Evolutionary conservation across 2,888 invertebrate species (phyloP).

Genomic region (Hirtodrosophila duncani): DNA sequence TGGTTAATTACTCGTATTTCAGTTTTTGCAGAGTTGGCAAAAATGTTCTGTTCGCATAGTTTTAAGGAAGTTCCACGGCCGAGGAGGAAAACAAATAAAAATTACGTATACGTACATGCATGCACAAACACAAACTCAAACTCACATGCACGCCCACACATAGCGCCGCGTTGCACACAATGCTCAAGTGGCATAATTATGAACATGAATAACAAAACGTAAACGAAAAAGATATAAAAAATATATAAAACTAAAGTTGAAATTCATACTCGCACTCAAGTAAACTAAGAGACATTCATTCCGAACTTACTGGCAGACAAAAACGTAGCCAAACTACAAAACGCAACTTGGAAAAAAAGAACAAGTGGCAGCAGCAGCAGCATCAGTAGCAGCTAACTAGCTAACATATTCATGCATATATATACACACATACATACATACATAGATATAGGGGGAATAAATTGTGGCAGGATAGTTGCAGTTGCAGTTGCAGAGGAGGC

Average conservation of each 20-base stretch:
- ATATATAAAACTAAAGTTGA: slow-evolving; percentile 55
- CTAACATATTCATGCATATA: slow-evolving; percentile 2
- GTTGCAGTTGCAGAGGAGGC: slow-evolving; percentile 38
- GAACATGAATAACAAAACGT: slow-evolving; percentile 18
- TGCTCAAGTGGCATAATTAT: slow-evolving; percentile 61
- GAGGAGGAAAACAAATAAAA: no score
- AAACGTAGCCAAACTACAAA: slow-evolving; percentile 18
- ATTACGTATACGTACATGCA: no score
- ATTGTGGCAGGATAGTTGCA: slow-evolving; percentile 3
- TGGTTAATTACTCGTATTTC: slow-evolving; percentile 60
- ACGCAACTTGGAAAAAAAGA: slow-evolving; percentile 21
- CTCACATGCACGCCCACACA: slow-evolving; percentile 5
- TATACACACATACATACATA: slow-evolving; percentile 5
- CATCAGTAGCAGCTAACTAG: background rate
- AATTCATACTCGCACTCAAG: slow-evolving; percentile 71
- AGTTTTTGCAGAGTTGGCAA: slow-evolving; percentile 23
- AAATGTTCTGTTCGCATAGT: slow-evolving; percentile 24
- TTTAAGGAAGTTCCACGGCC: no score
- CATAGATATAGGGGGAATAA: slow-evolving; percentile 1
- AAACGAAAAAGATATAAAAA: slow-evolving; percentile 8
- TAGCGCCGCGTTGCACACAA: slow-evolving; percentile 49
- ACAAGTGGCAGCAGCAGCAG: slow-evolving; percentile 2
- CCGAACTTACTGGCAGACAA: slow-evolving; percentile 16
- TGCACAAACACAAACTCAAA: no score
- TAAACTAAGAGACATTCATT: slow-evolving; percentile 52